Base-by-base conservation (phyloP, 1,140 invertebrate species). In the Polyergus mexicanus region DNA sequence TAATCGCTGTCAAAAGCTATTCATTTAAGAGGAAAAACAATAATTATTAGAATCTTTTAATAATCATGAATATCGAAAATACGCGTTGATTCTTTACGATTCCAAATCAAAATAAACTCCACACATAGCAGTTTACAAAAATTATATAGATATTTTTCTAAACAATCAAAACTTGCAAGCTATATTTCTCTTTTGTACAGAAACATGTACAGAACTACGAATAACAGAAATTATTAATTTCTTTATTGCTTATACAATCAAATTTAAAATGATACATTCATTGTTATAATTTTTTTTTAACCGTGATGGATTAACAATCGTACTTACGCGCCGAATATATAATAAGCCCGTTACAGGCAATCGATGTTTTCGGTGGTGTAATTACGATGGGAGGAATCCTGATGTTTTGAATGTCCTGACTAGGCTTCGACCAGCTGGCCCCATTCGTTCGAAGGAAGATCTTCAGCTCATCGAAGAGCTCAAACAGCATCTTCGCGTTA, bases 381-480 rank as follows among this genome's bases (percentile, higher is more conserved):
- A 92, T 88, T 25, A 87, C 56, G 54, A 93, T 90, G 32, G 89
- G 90, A 90, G 32, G 91, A 62, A 38, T 93, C 91, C 88, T 88
- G 32, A 95, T 88, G 1, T 92, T 83, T 71, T 92, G 92, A 19
- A 90, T 90, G 22, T 94, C 92, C 4, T 92, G 93, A 8, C 77
- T 89, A 0, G 96, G 94, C 81, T 91, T 94, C 69, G 91, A 93
- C 96, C 96, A 97, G 8, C 96, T 96, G 38, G 94, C 90, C 0
- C 96, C 96, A 91, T 96, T 95, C 0, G 96, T 96, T 19, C 95
- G 94, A 54, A 97, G 92, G 81, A 94, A 95, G 62, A 90, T 89
- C 88, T 96, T 96, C 8, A 96, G 62, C 54, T 96, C 94, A 22
- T 96, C 95, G 81, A 95, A 96, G 25, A 96, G 94, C 56, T 96